Evolutionary conservation across 2,888 invertebrate genomes (phyloP), one percentile per base, ranked within the genome.

Genomic region (Heteropelma amictum): DNA sequence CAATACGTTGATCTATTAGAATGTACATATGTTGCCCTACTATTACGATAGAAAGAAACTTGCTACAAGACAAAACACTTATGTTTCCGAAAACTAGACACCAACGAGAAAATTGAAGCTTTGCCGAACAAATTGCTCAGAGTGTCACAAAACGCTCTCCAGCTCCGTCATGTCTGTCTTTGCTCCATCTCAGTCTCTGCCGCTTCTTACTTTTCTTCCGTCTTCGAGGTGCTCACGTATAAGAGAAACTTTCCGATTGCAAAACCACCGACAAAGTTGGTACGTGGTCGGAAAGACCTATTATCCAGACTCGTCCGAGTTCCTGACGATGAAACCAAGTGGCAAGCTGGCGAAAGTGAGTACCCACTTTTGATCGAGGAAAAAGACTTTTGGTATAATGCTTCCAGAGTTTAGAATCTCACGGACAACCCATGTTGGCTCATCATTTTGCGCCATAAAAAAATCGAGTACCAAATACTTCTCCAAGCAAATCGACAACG

Each of bases 211-310:
- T 51, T 58, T 45, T 67, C 60, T 17, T 56, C 19, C 47, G 60
- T 40, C 51, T 58, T 40, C 33, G 45, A 58, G 23, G 30, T 54
- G 23, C 40, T 49, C 68, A 61, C 69, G 60, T 69, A 49, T 61
- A 45, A 54, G 60, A 64, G 64, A 53, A 79, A 78, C 74, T 79
- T 78, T 77, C 77, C 75, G 76, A 77, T 78, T 70, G 72, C 74
- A 30, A 58, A 60, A 67, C 58, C 65, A 42, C 63, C 47, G 33
- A 54, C 40, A 40, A 69, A 71, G 68, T 61, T 71, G 33, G 65
- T 65, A 72, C 68, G 76, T 76, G 72, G 76, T 45, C 64, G 63
- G 76, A 76, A 76, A 76, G 58, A 68, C 53, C 63, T 68, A 64
- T 72, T 68, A 68, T 45, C 54, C 49, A 63, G 53, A 72, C 35